Evolutionary conservation across 2,888 invertebrate genomes (phyloP), one percentile per base, ranked within the genome.

Genomic region (Pheosia tremula): DNA sequence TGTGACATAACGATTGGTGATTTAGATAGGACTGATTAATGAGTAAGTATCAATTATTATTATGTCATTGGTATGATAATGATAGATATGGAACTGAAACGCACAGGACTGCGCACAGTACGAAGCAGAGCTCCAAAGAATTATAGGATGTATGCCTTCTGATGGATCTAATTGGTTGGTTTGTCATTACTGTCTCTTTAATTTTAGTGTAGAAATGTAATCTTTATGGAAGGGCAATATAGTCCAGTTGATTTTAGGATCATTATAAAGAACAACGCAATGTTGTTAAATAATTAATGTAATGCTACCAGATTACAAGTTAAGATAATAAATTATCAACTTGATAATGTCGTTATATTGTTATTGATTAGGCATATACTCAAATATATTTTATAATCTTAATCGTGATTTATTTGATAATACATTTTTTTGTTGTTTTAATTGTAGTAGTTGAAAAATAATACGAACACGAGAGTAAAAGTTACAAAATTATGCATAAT

Each of bases 261-360:
- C 8, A 43, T 43, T 11, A 47, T n/a, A 11, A 11, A 47, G 45
- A 11, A 47, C 45, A 47, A 47, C 45, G 5, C 2, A 2, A 11
- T n/a, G 4, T 5, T 47, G 5, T 11, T 47, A 11, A 47, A 47
- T 11, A 11, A 47, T 47, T 1, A 4, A 47, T n/a, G 11, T 11
- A 47, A 47, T 11, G 11, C 11, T 47, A 45, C 10, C 9, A 45
- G 64, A 67, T 69, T 67, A 66, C 58, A 63, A 6, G 49, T 13
- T 57, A 56, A 64, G 59, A 45, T 54, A 9, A 61, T 24, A 47
- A 43, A 53, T 47, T 52, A 63, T 67, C 69, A 63, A 58, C n/a
- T 45, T 61, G 58, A 66, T 62, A 58, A 65, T 45, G 61, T 61
- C 56, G 57, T 62, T 57, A 24, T 50, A 24, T 50, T 50, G 24